Evolutionary conservation across 2,113 vertebrate species (phyloP).

Genomic region (Lamprotornis superbus): DNA sequence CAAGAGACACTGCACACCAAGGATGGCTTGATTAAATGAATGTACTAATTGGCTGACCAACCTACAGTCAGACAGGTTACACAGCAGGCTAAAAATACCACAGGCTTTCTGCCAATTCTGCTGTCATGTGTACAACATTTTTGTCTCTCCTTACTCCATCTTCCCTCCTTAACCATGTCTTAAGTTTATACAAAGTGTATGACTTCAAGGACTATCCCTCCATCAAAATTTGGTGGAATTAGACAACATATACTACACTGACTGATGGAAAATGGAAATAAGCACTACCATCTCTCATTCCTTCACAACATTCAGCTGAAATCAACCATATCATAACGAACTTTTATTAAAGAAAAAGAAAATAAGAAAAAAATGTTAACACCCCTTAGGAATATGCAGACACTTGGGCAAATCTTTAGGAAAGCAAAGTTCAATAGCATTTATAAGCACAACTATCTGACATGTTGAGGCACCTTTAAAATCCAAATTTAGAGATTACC

Average conservation of each 20-base stretch:
- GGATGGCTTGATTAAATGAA: background rate
- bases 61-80: background rate
- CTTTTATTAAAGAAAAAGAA: background rate
- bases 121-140: fast-evolving
- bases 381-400: background rate
- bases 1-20: background rate
- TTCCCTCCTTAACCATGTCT: background rate
- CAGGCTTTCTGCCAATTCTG: background rate
- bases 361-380: fast-evolving
- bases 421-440: background rate
- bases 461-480: background rate
- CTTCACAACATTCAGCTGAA: background rate
- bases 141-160: background rate
- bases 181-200: background rate
- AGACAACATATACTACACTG: background rate
- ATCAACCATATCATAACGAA: background rate
- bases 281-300: background rate
- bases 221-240: background rate
- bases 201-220: background rate
- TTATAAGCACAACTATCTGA: background rate
- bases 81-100: background rate
- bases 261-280: background rate
- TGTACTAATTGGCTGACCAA: background rate
- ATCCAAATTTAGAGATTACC: background rate
- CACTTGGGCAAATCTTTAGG: background rate